Percentiles rank a stretch among this genome's conserved stretches.
Evolutionary conservation across 2,888 invertebrate genomes (phyloP).

Genomic region (Ophioninae sp.): DNA sequence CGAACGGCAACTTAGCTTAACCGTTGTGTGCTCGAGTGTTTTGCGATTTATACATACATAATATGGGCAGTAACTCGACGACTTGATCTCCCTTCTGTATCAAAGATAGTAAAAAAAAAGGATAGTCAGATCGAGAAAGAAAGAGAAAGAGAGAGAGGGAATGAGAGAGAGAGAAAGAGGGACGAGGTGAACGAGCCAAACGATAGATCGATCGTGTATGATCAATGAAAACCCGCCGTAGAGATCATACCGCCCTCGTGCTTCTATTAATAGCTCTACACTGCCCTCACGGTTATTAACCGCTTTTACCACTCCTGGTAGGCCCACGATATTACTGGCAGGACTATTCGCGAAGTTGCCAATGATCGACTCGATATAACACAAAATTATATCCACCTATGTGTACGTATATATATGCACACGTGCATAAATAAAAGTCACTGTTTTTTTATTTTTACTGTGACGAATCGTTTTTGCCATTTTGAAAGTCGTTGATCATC

Average conservation of each 20-base stretch:
- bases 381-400: neutral
- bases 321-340: slow-evolving; percentile 58
- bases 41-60: slow-evolving; percentile 27
- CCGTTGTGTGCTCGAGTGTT: slow-evolving; percentile 25
- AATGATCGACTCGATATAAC: slow-evolving; percentile 24
- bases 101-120: slow-evolving; percentile 13
- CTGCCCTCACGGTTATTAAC: slow-evolving; percentile 64
- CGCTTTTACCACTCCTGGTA: slow-evolving; percentile 51
- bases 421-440: neutral
- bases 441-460: neutral
- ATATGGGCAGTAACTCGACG: slow-evolving; percentile 38
- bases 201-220: slow-evolving; percentile 60
- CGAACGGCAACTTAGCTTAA: slow-evolving; percentile 38
- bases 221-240: slow-evolving; percentile 57
- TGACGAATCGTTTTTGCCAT: neutral
- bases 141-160: slow-evolving; percentile 2
- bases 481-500: too few relatives aligned
- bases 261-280: slow-evolving; percentile 66
- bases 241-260: slow-evolving; percentile 62
- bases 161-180: neutral
- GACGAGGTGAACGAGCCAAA: slow-evolving; percentile 34
- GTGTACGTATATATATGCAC: neutral
- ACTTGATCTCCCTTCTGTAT: slow-evolving; percentile 56
- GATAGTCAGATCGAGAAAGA: neutral
- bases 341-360: slow-evolving; percentile 41